Percentiles rank a stretch among this genome's conserved stretches.
Evolutionary conservation across 2,113 vertebrate genomes (phyloP).

Genomic region (Phalacrocorax pelagicus): DNA sequence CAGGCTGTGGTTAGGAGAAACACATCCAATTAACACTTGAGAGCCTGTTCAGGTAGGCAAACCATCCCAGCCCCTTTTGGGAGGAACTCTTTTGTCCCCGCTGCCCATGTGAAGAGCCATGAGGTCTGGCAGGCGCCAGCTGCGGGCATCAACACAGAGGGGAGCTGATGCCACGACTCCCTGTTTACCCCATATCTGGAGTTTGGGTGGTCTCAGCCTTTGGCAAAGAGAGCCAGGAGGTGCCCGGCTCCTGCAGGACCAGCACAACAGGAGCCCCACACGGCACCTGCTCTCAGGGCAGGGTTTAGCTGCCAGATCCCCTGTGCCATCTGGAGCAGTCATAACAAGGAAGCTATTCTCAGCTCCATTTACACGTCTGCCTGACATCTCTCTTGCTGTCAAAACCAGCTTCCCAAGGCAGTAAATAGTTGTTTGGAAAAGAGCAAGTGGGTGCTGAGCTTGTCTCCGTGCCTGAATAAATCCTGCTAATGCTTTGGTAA

Average conservation of each 20-base stretch:
- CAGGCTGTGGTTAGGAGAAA: background rate
- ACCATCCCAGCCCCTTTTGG: background rate
- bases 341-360: constrained; percentile 30
- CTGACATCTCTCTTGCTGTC: constrained; percentile 41
- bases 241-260: background rate
- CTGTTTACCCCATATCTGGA: background rate
- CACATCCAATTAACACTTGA: constrained; percentile 17
- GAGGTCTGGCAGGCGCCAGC: fast-evolving
- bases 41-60: background rate
- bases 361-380: background rate
- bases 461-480: background rate
- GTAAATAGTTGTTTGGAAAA: constrained; percentile 52
- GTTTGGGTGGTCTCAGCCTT: background rate
- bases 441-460: constrained; percentile 49
- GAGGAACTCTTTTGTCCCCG: background rate
- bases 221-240: background rate
- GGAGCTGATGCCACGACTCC: fast-evolving
- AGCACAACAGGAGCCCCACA: background rate
- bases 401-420: constrained; percentile 32
- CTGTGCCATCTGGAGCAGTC: constrained; percentile 15
- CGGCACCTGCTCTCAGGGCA: fast-evolving
- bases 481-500: background rate
- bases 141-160: background rate
- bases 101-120: background rate
- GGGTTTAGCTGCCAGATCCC: background rate